These are phyloP conservation scores for Emys orbicularis DNA, from an alignment of 2,797 vertebrate species.

Conservation along the genomic window DNA sequence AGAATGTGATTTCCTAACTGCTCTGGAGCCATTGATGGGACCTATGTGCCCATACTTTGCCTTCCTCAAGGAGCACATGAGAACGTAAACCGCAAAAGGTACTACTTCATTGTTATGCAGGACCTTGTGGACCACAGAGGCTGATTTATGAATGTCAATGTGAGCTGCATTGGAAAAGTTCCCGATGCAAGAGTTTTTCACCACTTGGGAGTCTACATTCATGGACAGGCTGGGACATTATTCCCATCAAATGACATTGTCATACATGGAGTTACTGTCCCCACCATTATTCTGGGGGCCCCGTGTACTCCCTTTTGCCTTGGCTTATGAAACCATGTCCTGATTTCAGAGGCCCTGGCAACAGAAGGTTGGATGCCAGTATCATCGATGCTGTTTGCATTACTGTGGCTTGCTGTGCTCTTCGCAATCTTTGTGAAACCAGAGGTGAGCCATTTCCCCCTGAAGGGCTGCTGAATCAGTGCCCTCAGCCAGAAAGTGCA, in stretches of 20 bases:
- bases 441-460: neutral
- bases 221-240: neutral
- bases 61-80: no score
- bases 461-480: neutral
- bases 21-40: no score
- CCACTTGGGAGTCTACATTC: neutral
- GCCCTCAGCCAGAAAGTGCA: neutral
- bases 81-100: no score
- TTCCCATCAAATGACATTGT: neutral
- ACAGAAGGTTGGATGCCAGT: neutral
- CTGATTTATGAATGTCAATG: no score
- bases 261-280: neutral
- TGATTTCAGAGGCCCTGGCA: neutral
- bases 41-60: no score
- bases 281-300: neutral
- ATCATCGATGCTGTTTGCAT: neutral
- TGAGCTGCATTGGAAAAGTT: no score
- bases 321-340: neutral
- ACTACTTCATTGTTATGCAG: no score
- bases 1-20: no score
- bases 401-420: neutral
- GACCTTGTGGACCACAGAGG: no score
- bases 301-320: neutral
- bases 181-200: neutral
- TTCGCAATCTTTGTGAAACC: neutral